These are phyloP conservation scores for Drosophila sproati DNA, from an alignment of 1,140 invertebrate genomes.

Conservation along the genomic window DNA sequence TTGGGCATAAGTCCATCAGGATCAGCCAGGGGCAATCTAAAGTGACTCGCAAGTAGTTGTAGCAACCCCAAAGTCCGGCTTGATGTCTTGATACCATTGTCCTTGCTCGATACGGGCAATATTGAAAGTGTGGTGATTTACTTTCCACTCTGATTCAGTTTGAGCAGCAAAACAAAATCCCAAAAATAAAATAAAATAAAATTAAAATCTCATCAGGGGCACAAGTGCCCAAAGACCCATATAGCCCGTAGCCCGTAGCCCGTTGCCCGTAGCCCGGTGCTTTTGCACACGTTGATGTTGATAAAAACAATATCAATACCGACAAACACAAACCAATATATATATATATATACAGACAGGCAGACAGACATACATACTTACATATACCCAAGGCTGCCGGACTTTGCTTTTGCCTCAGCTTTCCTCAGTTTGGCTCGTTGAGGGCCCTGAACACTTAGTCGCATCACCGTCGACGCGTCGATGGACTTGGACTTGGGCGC, in stretches of 20 bases:
- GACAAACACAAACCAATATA: neutral
- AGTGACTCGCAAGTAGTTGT: slow-evolving; percentile 31
- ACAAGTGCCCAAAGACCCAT: slow-evolving; percentile 55
- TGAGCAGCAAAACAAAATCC: slow-evolving; percentile 52
- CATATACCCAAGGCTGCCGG: slow-evolving; percentile 15
- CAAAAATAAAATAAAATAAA: slow-evolving; percentile 81
- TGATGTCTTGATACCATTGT: slow-evolving; percentile 34
- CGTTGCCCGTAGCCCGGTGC: slow-evolving; percentile 16
- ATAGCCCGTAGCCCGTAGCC: slow-evolving; percentile 6
- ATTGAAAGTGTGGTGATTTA: slow-evolving; percentile 70
- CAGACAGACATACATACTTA: neutral
- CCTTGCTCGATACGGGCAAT: slow-evolving; percentile 44
- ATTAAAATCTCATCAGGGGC: slow-evolving; percentile 81
- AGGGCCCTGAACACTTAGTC: slow-evolving; percentile 50
- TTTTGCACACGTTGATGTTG: slow-evolving; percentile 53
- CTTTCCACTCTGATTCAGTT: slow-evolving; percentile 45
- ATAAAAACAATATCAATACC: slow-evolving; percentile 80
- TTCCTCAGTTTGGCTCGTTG: too few species aligned
- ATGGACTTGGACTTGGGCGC: slow-evolving; percentile 48
- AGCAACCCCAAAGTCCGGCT: slow-evolving; percentile 25
- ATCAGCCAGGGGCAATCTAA: slow-evolving; percentile 48
- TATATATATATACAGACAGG: neutral
- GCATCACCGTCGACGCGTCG: slow-evolving; percentile 43
- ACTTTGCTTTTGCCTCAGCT: slow-evolving; percentile 2
- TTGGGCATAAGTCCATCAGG: slow-evolving; percentile 51